Conservation (phyloP, 2,113 vertebrate genomes). For the Cyprinus carpio region DNA sequence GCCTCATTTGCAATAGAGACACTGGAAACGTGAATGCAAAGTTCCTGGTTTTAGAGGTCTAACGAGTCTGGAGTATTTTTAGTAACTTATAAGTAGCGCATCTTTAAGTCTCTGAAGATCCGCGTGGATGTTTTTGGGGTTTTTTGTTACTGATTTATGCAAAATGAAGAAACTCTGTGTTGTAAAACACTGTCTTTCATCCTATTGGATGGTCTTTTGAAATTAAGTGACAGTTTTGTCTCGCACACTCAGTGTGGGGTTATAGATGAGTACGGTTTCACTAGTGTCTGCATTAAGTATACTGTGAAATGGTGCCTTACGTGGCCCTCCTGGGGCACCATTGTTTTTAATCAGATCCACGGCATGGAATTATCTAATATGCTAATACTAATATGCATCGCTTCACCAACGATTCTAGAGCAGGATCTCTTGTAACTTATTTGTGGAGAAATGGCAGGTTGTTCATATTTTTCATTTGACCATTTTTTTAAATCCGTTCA, state of each 20-base stretch:
- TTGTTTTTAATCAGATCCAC: conserved; percentile 38
- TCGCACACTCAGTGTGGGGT: conserved; percentile 38
- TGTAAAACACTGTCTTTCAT: conserved; percentile 53
- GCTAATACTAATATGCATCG: conserved; percentile 35
- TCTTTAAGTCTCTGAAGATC: conserved; percentile 46
- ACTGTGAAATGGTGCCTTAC: conserved; percentile 53
- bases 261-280: conserved; percentile 41
- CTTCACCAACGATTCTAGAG: conserved; percentile 22
- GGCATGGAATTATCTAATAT: conserved; percentile 32
- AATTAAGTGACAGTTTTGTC: conserved; percentile 56
- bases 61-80: conserved; percentile 55
- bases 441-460: neutral
- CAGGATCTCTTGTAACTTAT: conserved; percentile 45
- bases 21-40: conserved; percentile 58
- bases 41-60: conserved; percentile 50
- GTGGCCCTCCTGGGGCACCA: conserved; percentile 37
- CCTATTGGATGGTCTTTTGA: conserved; percentile 51
- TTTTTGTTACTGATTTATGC: conserved; percentile 54
- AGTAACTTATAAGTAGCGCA: conserved; percentile 60
- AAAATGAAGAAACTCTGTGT: conserved; percentile 54
- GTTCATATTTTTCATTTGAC: conserved; percentile 1
- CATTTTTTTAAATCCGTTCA: neutral
- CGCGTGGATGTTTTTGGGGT: conserved; percentile 36
- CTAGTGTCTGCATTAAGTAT: conserved; percentile 45
- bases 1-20: conserved; percentile 59